A percentile compares a stretch with the other conserved stretches of the same genome.
These are phyloP conservation scores for Cheilosia grossa DNA, from an alignment of 2,888 invertebrate species.

Conservation along the genomic window DNA sequence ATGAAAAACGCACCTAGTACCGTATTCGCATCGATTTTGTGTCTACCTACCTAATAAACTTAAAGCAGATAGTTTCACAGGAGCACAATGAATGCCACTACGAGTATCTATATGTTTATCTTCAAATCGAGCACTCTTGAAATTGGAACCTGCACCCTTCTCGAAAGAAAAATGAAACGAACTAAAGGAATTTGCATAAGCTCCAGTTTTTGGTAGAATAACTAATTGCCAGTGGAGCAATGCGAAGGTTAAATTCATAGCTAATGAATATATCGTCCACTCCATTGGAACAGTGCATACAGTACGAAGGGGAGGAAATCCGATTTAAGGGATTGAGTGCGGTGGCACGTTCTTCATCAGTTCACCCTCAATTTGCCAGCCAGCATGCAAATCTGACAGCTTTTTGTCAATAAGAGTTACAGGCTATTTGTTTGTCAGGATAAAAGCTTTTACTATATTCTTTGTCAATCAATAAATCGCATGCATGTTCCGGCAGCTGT, in stretches of 20 bases:
- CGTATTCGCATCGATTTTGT: constrained; percentile 32
- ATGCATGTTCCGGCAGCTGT: constrained; percentile 57
- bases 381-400: constrained; percentile 71
- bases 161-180: neutral
- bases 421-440: constrained; percentile 68
- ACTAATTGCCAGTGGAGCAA: constrained; percentile 66
- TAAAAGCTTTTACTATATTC: constrained; percentile 71
- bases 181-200: constrained; percentile 55
- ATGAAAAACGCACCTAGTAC: constrained; percentile 23
- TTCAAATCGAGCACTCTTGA: constrained; percentile 22
- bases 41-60: constrained; percentile 15
- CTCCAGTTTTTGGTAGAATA: constrained; percentile 38
- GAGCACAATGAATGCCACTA: constrained; percentile 29
- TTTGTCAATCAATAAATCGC: constrained; percentile 72
- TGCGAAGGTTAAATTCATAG: constrained; percentile 67
- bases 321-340: constrained; percentile 41
- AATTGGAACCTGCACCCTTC: neutral
- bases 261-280: constrained; percentile 67
- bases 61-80: constrained; percentile 41
- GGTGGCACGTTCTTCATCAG: constrained; percentile 51
- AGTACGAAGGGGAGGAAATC: constrained; percentile 19
- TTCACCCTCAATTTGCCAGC: constrained; percentile 45
- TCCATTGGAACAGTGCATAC: constrained; percentile 9
- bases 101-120: neutral
- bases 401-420: constrained; percentile 73